These are phyloP conservation scores for Glaucomys volans DNA, from an alignment of 2,113 vertebrate genomes.

Conservation along the genomic window DNA sequence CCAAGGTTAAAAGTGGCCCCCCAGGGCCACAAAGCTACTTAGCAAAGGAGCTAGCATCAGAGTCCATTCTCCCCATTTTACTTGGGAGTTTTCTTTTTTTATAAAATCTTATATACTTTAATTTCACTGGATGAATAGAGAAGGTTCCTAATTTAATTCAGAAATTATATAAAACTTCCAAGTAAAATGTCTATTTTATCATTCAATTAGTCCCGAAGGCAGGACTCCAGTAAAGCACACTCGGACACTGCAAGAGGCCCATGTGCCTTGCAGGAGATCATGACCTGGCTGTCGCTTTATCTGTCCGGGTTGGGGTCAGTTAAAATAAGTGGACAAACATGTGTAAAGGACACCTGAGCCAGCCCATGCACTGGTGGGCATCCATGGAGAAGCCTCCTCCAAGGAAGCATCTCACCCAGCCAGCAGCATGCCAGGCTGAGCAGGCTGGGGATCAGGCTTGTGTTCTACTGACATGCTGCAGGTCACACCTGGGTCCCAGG, in stretches of 20 bases:
- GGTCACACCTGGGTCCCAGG: background rate
- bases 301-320: background rate
- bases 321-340: background rate
- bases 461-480: background rate
- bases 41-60: background rate
- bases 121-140: too few species aligned
- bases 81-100: too few species aligned
- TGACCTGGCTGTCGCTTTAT: background rate
- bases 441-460: accelerated
- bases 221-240: background rate
- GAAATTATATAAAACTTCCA: too few species aligned
- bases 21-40: background rate
- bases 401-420: background rate
- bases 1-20: background rate
- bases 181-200: too few species aligned
- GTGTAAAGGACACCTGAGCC: background rate
- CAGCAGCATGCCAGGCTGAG: background rate
- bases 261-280: background rate
- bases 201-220: too few species aligned
- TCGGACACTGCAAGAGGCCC: background rate
- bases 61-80: background rate
- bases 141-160: too few species aligned
- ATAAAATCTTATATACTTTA: too few species aligned
- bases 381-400: background rate
- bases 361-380: background rate